Evolutionary conservation across 2,888 invertebrate species (phyloP).

Genomic region (Caenorhabditis doughertyi): DNA sequence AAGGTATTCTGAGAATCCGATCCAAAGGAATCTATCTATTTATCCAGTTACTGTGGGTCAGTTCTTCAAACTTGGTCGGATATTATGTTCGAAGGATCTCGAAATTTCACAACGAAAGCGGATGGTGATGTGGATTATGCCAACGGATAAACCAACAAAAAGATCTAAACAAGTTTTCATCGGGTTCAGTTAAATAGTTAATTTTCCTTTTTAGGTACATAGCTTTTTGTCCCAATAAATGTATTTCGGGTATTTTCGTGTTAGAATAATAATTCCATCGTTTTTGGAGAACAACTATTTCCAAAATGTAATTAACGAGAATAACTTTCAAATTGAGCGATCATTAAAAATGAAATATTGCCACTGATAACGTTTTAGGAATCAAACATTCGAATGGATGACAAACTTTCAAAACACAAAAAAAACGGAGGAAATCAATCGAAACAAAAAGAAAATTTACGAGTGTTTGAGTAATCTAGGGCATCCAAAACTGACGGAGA

Average conservation of each 20-base stretch:
- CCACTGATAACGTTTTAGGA: background rate
- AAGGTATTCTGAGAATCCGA: background rate
- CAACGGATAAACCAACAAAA: no score
- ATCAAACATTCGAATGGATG: background rate
- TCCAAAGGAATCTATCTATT: background rate
- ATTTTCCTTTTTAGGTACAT: no score
- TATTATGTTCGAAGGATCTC: slow-evolving; percentile 25
- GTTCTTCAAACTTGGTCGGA: slow-evolving; percentile 4
- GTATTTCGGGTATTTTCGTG: no score
- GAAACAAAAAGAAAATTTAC: slow-evolving; percentile 54
- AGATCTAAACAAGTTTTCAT: no score
- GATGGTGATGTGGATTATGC: slow-evolving; percentile 25
- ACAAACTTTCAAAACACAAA: background rate
- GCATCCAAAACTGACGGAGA: slow-evolving; percentile 4
- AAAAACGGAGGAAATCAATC: slow-evolving; percentile 8
- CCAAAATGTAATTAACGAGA: no score
- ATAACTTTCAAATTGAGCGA: no score
- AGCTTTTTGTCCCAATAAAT: no score
- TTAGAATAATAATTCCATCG: no score
- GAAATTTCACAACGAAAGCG: slow-evolving; percentile 26
- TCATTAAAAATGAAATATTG: no score
- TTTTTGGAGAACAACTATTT: no score
- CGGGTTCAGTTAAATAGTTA: no score
- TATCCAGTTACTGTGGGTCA: slow-evolving; percentile 19
- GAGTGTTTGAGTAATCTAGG: slow-evolving; percentile 62